Conservation (phyloP, 2,888 invertebrate species). For the Ernsta delagoae region DNA sequence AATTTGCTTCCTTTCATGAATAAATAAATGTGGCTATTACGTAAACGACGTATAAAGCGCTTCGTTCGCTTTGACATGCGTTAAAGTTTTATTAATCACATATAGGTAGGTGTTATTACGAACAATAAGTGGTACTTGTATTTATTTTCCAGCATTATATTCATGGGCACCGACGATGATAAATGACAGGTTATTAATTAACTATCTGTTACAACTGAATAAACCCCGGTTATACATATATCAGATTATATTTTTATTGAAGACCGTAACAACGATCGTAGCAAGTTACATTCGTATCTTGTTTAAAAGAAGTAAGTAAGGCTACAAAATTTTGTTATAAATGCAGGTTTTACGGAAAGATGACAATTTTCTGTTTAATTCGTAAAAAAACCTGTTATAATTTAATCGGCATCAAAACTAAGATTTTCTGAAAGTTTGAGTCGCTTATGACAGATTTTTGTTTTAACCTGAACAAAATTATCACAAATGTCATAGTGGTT, state of each 20-base stretch:
- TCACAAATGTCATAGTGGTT: too few relatives aligned
- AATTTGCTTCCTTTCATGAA: slow-evolving; percentile 21
- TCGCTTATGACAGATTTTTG: too few relatives aligned
- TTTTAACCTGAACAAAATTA: too few relatives aligned
- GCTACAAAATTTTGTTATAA: too few relatives aligned
- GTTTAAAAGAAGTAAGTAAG: too few relatives aligned
- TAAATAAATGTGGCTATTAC: slow-evolving; percentile 30
- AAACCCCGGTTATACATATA: background rate
- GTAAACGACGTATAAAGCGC: slow-evolving; percentile 34
- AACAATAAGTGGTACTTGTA: slow-evolving; percentile 48
- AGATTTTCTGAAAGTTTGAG: too few relatives aligned
- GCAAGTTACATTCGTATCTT: too few relatives aligned
- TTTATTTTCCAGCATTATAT: slow-evolving; percentile 45
- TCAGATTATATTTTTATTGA: background rate
- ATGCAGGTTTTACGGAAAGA: too few relatives aligned
- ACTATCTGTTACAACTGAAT: slow-evolving; percentile 36
- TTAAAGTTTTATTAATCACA: slow-evolving; percentile 56
- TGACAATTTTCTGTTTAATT: too few relatives aligned
- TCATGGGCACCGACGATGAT: slow-evolving; percentile 53
- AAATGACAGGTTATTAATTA: slow-evolving; percentile 64
- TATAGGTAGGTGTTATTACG: slow-evolving; percentile 45
- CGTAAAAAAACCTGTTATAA: too few relatives aligned
- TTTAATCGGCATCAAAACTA: too few relatives aligned
- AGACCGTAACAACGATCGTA: background rate
- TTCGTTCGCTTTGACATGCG: slow-evolving; percentile 52